Conservation (phyloP, 2,797 vertebrate genomes). For the Chiloscyllium punctatum region DNA sequence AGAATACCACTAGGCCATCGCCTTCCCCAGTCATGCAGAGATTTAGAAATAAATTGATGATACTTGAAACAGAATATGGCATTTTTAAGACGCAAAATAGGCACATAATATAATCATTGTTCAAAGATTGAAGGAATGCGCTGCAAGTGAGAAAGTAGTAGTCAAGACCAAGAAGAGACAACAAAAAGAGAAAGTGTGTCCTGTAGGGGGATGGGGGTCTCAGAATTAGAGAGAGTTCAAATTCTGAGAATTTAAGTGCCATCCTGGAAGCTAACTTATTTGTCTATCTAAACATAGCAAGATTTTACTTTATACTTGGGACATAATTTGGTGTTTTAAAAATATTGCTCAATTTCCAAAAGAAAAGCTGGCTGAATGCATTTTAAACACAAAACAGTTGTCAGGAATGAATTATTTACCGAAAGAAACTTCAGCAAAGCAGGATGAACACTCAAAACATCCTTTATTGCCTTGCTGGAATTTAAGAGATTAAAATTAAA, state of each 20-base stretch:
- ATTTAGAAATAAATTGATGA: neutral
- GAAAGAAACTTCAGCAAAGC: neutral
- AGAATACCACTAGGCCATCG: too few relatives aligned
- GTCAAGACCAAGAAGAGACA: neutral
- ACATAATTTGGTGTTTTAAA: neutral
- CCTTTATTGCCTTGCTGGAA: neutral
- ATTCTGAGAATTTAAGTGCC: neutral
- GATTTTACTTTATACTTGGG: neutral
- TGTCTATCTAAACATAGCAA: neutral
- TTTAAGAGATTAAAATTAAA: slow-evolving; percentile 11
- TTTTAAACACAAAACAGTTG: neutral
- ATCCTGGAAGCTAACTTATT: neutral
- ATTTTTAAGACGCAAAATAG: neutral
- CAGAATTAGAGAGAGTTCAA: neutral
- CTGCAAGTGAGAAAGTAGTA: neutral
- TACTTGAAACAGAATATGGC: neutral
- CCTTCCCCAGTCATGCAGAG: neutral
- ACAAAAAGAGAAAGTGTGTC: neutral
- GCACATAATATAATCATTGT: neutral
- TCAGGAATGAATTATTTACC: neutral
- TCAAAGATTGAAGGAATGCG: neutral
- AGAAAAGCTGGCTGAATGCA: neutral
- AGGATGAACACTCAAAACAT: neutral
- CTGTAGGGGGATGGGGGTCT: neutral
- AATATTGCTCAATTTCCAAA: neutral